Conservation (phyloP, 1,140 invertebrate genomes). For the Calephelis nemesis region DNA sequence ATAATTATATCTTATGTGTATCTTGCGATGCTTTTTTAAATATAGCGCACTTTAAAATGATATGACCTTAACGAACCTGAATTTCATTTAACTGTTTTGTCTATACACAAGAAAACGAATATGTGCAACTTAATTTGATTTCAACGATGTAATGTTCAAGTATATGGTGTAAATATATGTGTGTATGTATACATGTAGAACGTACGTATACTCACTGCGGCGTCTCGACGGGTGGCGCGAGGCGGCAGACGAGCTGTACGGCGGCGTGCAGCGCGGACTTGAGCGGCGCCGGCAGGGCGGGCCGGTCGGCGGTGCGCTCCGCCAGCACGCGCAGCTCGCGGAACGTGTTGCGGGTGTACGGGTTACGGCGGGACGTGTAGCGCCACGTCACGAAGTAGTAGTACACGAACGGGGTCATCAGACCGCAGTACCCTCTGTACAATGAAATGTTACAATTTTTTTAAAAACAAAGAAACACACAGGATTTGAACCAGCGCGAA, state of each 20-base stretch:
- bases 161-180: too few species aligned
- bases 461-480: not conserved
- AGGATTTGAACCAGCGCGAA: too few species aligned
- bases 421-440: slow-evolving; percentile 88
- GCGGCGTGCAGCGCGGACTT: slow-evolving; percentile 74
- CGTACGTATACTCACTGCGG: slow-evolving; percentile 38
- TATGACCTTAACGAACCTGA: too few species aligned
- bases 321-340: slow-evolving; percentile 84
- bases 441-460: not conserved
- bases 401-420: slow-evolving; percentile 95
- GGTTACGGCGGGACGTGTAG: slow-evolving; percentile 95
- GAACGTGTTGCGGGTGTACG: slow-evolving; percentile 95
- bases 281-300: slow-evolving; percentile 81
- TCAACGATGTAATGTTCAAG: too few species aligned
- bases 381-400: slow-evolving; percentile 94
- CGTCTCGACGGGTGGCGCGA: slow-evolving; percentile 81
- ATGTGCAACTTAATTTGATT: too few species aligned
- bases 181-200: too few species aligned
- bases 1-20: too few species aligned
- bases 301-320: slow-evolving; percentile 82
- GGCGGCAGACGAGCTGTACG: slow-evolving; percentile 81
- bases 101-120: too few species aligned
- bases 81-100: too few species aligned
- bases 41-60: too few species aligned
- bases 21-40: too few species aligned